These are phyloP conservation scores for Aurelia aurita complex sp. Pacific DNA, from an alignment of 30 jellyfish, hydroid and myxozoan genomes.

Conservation along the genomic window DNA sequence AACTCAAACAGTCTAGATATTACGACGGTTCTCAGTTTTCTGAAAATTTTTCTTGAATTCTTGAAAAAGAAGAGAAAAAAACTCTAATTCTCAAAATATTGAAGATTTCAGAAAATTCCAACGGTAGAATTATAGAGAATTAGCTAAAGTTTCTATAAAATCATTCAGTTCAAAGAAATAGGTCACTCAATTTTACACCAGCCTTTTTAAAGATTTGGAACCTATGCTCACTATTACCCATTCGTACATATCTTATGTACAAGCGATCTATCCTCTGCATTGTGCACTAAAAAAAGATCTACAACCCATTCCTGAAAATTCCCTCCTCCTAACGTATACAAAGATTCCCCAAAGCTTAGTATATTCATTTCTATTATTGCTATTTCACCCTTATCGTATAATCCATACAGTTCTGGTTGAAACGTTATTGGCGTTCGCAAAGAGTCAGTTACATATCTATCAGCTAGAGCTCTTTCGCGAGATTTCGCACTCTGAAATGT, in stretches of 20 bases:
- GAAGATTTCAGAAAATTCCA: no score
- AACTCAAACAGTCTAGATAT: no score
- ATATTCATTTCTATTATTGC: constrained; percentile 97
- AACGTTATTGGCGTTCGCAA: constrained; percentile 51
- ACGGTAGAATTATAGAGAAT: no score
- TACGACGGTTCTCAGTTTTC: no score
- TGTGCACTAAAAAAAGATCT: constrained; percentile 71
- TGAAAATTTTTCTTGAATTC: no score
- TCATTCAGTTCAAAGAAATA: no score
- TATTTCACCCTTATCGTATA: constrained; percentile 88
- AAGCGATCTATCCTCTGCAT: constrained; percentile 81
- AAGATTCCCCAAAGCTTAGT: constrained; percentile 92
- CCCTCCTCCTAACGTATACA: constrained; percentile 94
- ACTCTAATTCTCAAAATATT: no score
- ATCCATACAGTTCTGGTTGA: constrained; percentile 58
- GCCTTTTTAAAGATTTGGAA: no score
- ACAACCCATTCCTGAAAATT: constrained; percentile 92
- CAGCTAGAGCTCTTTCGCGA: constrained; percentile 51
- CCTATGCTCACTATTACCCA: no score
- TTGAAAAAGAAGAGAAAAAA: no score
- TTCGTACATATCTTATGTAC: constrained; percentile 70
- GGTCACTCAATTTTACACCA: no score
- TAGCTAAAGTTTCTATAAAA: no score
- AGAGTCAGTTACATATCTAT: constrained; percentile 26
- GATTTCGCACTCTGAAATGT: constrained; percentile 62